Base-by-base conservation (phyloP, 1,140 invertebrate species). In the Sinonovacula constricta region DNA sequence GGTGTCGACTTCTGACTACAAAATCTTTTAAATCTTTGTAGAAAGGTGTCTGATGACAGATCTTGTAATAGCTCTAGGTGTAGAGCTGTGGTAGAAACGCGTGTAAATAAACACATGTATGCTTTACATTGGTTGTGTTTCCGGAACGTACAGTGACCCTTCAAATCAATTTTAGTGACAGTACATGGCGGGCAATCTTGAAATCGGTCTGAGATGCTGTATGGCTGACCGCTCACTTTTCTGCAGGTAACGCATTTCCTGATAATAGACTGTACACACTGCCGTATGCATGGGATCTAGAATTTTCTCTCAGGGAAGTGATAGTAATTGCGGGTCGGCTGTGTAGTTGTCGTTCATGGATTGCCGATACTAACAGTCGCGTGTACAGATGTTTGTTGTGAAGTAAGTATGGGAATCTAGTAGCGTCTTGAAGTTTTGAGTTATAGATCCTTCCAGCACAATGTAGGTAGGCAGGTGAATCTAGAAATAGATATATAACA, bases 91-190 rank as follows among this genome's bases (percentile, higher is more conserved):
- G 59, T 33, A 1, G 59, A 7, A 34, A 34, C 59, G 24, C 59
- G 39, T 12, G 59, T 62, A 34, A 33, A 62, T 7, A 34, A 10
- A 33, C 28, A 62, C 3, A 62, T 34, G n/a, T 62, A 62, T 1
- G 30, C n/a, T 22, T 62, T 62, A 1, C n/a, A 7, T 18, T 62
- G 31, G 1, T n/a, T 3, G 15, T 26, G 28, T 57, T 15, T 57
- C 56, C 31, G 10, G 7, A 2, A 57, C 56, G 59, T 62, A 34
- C 18, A 62, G 12, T n/a, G 59, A 30, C 12, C 59, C 59, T 10
- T 12, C 22, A 62, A 62, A 33, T 62, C 59, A 18, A 62, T 22
- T 33, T 34, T 34, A 34, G 59, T 62, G 59, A 62, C 31, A 22
- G 30, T 5, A 34, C 33, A 62, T 34, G 59, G 59, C 39, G 28